Evolutionary conservation across 2,797 vertebrate genomes (phyloP).

Genomic region (Luscinia megarhynchos): DNA sequence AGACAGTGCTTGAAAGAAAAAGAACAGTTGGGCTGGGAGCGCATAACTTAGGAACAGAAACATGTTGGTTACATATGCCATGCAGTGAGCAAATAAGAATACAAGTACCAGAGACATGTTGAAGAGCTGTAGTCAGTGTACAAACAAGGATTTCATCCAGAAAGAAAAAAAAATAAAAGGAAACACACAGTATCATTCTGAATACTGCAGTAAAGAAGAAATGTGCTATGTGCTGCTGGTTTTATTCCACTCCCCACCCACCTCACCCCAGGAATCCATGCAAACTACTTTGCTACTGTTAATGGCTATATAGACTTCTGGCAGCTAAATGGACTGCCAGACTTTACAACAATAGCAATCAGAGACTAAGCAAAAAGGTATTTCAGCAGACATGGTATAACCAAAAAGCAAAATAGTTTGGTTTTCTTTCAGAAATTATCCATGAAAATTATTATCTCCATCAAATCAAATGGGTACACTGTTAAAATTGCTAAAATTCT

Average conservation of each 20-base stretch:
- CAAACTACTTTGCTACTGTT: not conserved
- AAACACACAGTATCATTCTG: not conserved
- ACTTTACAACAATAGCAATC: not conserved
- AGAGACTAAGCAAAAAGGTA: not conserved
- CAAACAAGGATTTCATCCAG: not conserved
- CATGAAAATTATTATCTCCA: not conserved
- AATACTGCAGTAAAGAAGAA: not conserved
- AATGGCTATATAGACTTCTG: not conserved
- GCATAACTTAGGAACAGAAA: not conserved
- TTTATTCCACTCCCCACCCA: not conserved
- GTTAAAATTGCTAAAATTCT: not conserved
- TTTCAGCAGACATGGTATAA: not conserved
- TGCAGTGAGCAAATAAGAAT: not conserved
- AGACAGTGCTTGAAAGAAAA: not conserved
- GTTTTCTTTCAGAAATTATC: not conserved
- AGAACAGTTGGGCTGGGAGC: not conserved
- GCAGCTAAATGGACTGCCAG: not conserved
- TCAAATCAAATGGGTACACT: not conserved
- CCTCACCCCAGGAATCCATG: not conserved
- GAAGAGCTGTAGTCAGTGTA: not conserved
- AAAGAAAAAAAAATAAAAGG: not conserved
- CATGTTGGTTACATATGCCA: fast-evolving
- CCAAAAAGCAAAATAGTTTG: not conserved
- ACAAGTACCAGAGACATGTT: not conserved
- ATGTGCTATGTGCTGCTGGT: not conserved